Conservation (phyloP, 2,888 invertebrate genomes). For the Lochmaea capreae region DNA sequence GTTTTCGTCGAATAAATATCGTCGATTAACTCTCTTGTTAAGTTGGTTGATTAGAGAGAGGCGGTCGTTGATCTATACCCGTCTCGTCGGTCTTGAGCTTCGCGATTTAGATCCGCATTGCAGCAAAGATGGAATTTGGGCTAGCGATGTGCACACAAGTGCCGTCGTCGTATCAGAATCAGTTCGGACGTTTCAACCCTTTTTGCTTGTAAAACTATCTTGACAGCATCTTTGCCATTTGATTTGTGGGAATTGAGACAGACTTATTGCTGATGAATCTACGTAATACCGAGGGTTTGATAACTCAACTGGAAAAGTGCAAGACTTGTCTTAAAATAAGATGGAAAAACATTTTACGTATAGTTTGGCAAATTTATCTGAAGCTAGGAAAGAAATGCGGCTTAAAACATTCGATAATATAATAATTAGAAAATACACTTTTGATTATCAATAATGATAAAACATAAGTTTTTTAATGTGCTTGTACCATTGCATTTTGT, state of each 20-base stretch:
- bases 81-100: constrained; percentile 12
- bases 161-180: constrained; percentile 4
- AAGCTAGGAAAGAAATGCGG: no score
- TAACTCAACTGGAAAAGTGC: no score
- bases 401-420: no score
- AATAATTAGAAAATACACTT: no score
- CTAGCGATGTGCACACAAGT: constrained; percentile 13
- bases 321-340: no score
- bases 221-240: constrained; percentile 1
- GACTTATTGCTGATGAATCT: background rate
- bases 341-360: no score
- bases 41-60: constrained; percentile 8
- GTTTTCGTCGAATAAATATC: background rate
- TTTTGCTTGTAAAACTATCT: constrained; percentile 12
- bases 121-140: constrained; percentile 31
- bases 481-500: no score
- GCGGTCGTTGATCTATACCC: background rate
- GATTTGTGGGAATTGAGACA: constrained; percentile 9
- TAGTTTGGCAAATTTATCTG: no score
- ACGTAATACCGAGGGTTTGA: background rate
- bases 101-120: constrained; percentile 34
- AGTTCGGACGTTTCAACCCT: constrained; percentile 5
- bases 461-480: no score
- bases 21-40: constrained; percentile 2
- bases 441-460: no score